These are phyloP conservation scores for Graphium colonna DNA, from an alignment of 2,888 invertebrate species.

Conservation along the genomic window DNA sequence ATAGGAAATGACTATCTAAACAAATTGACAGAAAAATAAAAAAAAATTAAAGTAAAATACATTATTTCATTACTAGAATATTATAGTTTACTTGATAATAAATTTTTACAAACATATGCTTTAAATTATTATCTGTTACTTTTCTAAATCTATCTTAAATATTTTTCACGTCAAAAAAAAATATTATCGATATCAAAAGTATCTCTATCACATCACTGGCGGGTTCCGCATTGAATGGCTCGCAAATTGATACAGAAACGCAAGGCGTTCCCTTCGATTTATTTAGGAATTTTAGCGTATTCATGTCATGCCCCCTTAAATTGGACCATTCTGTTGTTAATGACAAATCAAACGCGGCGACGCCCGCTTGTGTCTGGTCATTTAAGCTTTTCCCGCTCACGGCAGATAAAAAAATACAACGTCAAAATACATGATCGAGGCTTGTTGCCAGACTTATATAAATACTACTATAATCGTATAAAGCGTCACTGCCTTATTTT, in stretches of 20 bases:
- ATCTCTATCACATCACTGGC: slow-evolving; percentile 38
- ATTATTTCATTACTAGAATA: no score
- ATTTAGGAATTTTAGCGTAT: slow-evolving; percentile 67
- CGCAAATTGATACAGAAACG: slow-evolving; percentile 65
- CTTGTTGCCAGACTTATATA: no score
- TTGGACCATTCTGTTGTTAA: slow-evolving; percentile 39
- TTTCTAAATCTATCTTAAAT: slow-evolving; percentile 20
- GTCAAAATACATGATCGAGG: no score
- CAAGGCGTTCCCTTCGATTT: slow-evolving; percentile 59
- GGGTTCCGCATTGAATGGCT: slow-evolving; percentile 58
- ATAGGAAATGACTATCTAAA: no score
- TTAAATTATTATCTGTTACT: not conserved
- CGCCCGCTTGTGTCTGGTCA: slow-evolving; percentile 25
- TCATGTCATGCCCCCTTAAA: slow-evolving; percentile 48
- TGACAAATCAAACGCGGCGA: slow-evolving; percentile 36
- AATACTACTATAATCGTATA: no score
- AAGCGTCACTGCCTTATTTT: no score
- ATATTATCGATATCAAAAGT: slow-evolving; percentile 1
- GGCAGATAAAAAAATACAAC: slow-evolving; percentile 1
- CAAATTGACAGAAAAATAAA: no score
- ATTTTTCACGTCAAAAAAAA: no score
- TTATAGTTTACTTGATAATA: no score
- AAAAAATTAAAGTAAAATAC: no score
- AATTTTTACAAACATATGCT: no score
- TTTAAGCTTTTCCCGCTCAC: slow-evolving; percentile 3